Evolutionary conservation across 2,113 vertebrate genomes (phyloP), one percentile per base, ranked within the genome.

Genomic region (Bubo bubo): DNA sequence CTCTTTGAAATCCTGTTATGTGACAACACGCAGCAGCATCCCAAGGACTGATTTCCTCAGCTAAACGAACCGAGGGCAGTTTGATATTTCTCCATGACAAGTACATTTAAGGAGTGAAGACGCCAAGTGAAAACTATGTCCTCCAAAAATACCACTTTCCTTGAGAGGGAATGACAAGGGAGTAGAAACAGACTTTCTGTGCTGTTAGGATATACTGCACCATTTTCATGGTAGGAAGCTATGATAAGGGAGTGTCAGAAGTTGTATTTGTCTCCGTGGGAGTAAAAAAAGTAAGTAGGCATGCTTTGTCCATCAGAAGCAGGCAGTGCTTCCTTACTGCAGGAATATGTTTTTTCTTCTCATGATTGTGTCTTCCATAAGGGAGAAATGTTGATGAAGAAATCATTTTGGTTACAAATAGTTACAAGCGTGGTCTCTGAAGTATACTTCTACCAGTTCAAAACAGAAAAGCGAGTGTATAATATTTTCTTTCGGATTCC

Each of bases 1-100:
- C 58, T 76, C 79, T 45, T n/a, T 12, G 53, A 67, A 72, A 11
- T 80, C 49, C 39, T 0, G 1, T 23, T 76, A 41, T 0, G 0
- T 37, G 58, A 62, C 19, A 17, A 68, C 19, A 58, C 0, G 3
- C 49, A 64, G 68, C 37, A 56, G 39, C 64, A 83, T 19, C 76
- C 72, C 53, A 70, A 68, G 70, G 37, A 73, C 72, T 28, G 19
- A 66, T 12, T 43, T 73, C 76, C 53, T 60, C 58, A 60, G n/a
- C 39, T 62, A 56, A 91, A 89, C 27, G 28, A 68, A 24, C 34
- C 49, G 76, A 35, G 14, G 19, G 53, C 72, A 62, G 80, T n/a
- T 34, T 59, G 73, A 45, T 24, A 81, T 62, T 63, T 86, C 75
- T 41, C 63, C n/a, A 27, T 60, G 59, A 52, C n/a, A 58, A 85